These are phyloP conservation scores for Lepilemur ruficaudatus DNA, from an alignment of 2,797 vertebrate genomes.

Conservation along the genomic window DNA sequence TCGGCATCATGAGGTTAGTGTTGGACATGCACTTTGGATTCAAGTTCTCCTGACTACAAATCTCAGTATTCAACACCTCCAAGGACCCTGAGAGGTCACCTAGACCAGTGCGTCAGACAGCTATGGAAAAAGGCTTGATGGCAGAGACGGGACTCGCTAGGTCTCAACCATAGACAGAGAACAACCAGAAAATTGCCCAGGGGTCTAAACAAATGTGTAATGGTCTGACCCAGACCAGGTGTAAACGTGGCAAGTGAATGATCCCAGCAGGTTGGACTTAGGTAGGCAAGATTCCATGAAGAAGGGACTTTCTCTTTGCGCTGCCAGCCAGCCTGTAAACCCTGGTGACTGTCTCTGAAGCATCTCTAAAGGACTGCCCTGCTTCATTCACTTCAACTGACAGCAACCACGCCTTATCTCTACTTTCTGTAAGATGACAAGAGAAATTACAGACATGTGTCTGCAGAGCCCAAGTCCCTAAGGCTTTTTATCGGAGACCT, in stretches of 20 bases:
- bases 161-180: not conserved
- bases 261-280: not conserved
- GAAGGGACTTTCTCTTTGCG: not conserved
- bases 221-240: not conserved
- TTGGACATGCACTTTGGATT: slow-evolving; percentile 8
- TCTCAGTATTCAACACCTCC: not conserved
- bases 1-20: not conserved
- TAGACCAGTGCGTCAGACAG: not conserved
- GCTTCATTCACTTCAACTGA: not conserved
- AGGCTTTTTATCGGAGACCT: slow-evolving; percentile 27
- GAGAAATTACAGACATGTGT: slow-evolving; percentile 30
- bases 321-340: not conserved
- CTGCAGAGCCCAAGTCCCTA: slow-evolving; percentile 8
- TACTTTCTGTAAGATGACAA: not conserved
- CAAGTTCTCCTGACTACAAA: not conserved
- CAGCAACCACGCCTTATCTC: not conserved
- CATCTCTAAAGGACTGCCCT: not conserved
- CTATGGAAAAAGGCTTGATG: not conserved
- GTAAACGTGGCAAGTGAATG: not conserved
- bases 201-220: not conserved
- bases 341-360: not conserved
- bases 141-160: not conserved
- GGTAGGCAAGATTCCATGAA: not conserved
- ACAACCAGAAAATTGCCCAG: not conserved
- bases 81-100: not conserved